Percentiles rank a stretch among this genome's conserved stretches.
phyloP scores from a whole-genome alignment of 2,888 invertebrate species.

The Scelioninae gen. 2 region DNA sequence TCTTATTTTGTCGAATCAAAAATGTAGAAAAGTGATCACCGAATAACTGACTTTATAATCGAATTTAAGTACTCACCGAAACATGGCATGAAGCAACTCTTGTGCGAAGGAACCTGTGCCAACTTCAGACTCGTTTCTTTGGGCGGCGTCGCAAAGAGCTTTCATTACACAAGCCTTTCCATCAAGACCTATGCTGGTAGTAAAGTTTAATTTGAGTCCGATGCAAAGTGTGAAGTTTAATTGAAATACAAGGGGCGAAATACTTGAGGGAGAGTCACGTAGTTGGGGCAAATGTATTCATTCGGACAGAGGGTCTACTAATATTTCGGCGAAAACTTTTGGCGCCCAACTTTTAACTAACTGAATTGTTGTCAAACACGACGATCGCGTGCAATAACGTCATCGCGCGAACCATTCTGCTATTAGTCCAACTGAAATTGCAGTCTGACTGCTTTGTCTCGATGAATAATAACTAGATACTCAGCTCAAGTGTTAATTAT shows the following conservation, averaged over 20 bases:
- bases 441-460: slow-evolving; percentile 22
- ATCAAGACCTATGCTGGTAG: slow-evolving; percentile 82
- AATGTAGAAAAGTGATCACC: no score
- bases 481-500: slow-evolving; percentile 25
- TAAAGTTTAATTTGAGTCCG: slow-evolving; percentile 59
- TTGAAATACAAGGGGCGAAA: slow-evolving; percentile 57
- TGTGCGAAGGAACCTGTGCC: slow-evolving; percentile 71
- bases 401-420: slow-evolving; percentile 33
- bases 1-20: no score
- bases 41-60: background rate
- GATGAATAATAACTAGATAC: slow-evolving; percentile 47
- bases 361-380: slow-evolving; percentile 41
- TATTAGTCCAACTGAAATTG: slow-evolving; percentile 44
- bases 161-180: slow-evolving; percentile 84
- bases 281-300: slow-evolving; percentile 48
- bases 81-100: slow-evolving; percentile 72
- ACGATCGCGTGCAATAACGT: slow-evolving; percentile 23
- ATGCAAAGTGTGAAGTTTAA: slow-evolving; percentile 60
- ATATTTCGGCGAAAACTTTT: slow-evolving; percentile 49
- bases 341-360: slow-evolving; percentile 55
- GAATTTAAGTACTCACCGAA: slow-evolving; percentile 67
- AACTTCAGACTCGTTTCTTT: slow-evolving; percentile 73
- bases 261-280: slow-evolving; percentile 53
- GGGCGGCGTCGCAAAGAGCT: slow-evolving; percentile 84
- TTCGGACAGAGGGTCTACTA: slow-evolving; percentile 49